Base-by-base conservation (phyloP, 2,888 invertebrate species). In the Apamea sordens region DNA sequence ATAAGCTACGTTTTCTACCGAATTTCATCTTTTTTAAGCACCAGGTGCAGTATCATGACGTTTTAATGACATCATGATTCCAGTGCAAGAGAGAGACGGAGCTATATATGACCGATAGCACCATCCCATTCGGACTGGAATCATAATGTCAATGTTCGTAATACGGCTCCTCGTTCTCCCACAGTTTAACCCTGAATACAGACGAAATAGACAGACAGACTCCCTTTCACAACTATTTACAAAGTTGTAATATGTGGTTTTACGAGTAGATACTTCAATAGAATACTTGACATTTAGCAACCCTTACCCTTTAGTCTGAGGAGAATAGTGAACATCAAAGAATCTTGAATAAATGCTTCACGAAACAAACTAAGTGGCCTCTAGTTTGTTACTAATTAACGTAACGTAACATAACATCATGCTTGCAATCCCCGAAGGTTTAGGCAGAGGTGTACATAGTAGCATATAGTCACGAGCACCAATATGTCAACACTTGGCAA, bases 321-420 rank as follows among this genome's bases (percentile, higher is more conserved):
- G n/a, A 64, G 21, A 47, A 10, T 32, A 47, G 59, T 41, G n/a
- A 78, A 77, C 78, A 68, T 80, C 80, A 73, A 69, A 78, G 44
- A 18, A 50, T 61, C 18, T 36, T 67, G 0, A 36, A 53, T 32
- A n/a, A 18, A 32, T 44, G 78, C 47, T 67, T 44, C 67, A 32
- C 41, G 15, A 53, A 77, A 79, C 61, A 3, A 21, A 77, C 41
- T 68, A 71, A 76, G 71, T 79, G 53, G 36, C 56, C 2, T 75
- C 24, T 7, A 64, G 32, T 78, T 64, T 56, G 69, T 78, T 64
- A 21, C 41, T 71, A n/a, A 41, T 59, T 53, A 65, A 47, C 15
- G 5, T 47, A 5, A 15, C 15, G 15, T 47, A 47, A 15, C 15
- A 47, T 5, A 5, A 47, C 15, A 15, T 15, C 15, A 47, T 15